Percentiles rank a stretch among this genome's conserved stretches.
These are phyloP conservation scores for Lycodopsis pacificus DNA, from an alignment of 2,797 vertebrate genomes.

Conservation along the genomic window DNA sequence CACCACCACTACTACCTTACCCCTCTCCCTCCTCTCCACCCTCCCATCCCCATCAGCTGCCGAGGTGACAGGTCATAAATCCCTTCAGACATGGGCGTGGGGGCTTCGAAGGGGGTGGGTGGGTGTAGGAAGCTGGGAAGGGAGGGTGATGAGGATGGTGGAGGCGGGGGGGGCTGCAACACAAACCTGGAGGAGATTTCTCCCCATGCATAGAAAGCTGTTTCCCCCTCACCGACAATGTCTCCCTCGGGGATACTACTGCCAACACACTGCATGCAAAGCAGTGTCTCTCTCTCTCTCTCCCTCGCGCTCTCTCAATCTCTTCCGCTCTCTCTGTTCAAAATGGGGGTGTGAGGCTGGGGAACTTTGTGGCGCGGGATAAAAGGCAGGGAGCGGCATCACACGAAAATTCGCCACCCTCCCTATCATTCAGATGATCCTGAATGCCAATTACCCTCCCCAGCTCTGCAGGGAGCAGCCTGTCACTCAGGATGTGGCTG, in stretches of 20 bases:
- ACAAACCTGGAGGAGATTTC: slow-evolving; percentile 84
- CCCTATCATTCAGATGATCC: slow-evolving; percentile 83
- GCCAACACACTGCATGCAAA: slow-evolving; percentile 84
- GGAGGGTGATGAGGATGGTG: slow-evolving; percentile 43
- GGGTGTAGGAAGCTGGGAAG: slow-evolving; percentile 1
- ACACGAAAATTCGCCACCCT: slow-evolving; percentile 73
- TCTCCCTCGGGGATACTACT: slow-evolving; percentile 77
- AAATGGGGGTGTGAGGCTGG: slow-evolving; percentile 64
- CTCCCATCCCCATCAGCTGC: slow-evolving; percentile 58
- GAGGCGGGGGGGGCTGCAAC: slow-evolving; percentile 52
- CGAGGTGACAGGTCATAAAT: slow-evolving; percentile 87
- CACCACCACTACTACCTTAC: slow-evolving; percentile 42
- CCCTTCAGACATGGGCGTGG: slow-evolving; percentile 76
- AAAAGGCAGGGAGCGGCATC: slow-evolving; percentile 68
- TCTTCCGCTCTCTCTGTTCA: slow-evolving; percentile 53
- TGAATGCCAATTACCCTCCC: slow-evolving; percentile 86
- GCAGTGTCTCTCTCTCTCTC: slow-evolving; percentile 52
- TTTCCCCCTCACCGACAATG: slow-evolving; percentile 82
- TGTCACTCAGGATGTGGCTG: slow-evolving; percentile 81
- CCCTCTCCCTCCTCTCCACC: slow-evolving; percentile 35
- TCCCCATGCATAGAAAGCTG: slow-evolving; percentile 85
- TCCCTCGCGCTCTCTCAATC: slow-evolving; percentile 18
- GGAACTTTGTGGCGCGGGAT: slow-evolving; percentile 74
- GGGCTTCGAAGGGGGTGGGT: slow-evolving; percentile 24
- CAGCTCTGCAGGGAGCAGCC: slow-evolving; percentile 77